phyloP scores from a whole-genome alignment of 2,797 vertebrate genomes.

The Sebastes minor region DNA sequence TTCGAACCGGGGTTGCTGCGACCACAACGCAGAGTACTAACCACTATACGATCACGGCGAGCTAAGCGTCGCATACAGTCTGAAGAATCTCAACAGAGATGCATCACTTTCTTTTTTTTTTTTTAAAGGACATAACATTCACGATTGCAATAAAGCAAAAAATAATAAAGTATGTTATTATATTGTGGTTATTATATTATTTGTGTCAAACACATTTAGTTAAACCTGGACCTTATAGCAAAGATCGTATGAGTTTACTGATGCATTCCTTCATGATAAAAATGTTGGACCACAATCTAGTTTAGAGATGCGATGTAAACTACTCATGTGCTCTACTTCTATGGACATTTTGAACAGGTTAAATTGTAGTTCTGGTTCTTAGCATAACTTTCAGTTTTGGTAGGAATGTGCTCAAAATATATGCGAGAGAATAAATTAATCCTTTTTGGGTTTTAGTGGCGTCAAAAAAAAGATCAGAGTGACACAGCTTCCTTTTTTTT shows the following conservation, averaged over 20 bases:
- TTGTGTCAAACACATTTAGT: neutral
- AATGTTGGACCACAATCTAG: neutral
- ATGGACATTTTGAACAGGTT: fast-evolving
- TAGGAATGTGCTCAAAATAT: neutral
- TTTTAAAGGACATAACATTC: neutral
- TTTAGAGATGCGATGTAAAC: neutral
- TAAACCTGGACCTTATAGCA: neutral
- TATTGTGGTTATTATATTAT: too few species aligned
- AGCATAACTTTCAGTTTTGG: fast-evolving
- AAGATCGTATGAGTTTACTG: neutral
- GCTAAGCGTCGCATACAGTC: neutral
- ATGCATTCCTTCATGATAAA: neutral
- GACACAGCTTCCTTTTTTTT: neutral
- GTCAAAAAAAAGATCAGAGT: neutral
- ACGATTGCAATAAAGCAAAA: fast-evolving
- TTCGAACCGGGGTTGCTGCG: constrained; percentile 78
- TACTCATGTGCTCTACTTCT: neutral
- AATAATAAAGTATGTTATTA: neutral
- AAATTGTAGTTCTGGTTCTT: neutral
- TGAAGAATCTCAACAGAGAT: too few species aligned
- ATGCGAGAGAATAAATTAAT: too few species aligned
- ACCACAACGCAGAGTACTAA: constrained; percentile 80
- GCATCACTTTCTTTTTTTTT: too few species aligned
- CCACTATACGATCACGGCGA: constrained; percentile 77
- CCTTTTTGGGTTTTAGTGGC: fast-evolving